A percentile compares a stretch with the other conserved stretches of the same genome.
These are phyloP conservation scores for Rhopalosiphum nymphaeae DNA, from an alignment of 2,888 invertebrate genomes.

Conservation along the genomic window DNA sequence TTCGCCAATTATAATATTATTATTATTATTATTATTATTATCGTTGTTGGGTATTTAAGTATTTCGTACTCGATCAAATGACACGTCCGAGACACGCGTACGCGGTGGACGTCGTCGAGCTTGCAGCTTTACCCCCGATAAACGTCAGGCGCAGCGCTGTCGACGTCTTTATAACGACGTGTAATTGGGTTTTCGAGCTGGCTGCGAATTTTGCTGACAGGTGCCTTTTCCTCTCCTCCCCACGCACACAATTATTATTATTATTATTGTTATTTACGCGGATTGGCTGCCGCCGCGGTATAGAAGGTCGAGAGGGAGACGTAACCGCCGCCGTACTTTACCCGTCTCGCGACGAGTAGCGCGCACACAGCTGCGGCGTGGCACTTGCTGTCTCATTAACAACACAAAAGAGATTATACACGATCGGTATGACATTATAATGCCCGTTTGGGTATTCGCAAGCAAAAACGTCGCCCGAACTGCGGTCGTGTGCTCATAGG, in stretches of 20 bases:
- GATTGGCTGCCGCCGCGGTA: neutral
- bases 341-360: neutral
- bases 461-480: neutral
- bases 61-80: neutral
- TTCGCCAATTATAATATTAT: neutral
- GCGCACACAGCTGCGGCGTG: neutral
- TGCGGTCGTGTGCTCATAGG: neutral
- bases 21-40: neutral
- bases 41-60: neutral
- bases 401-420: conserved; percentile 14
- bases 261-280: neutral
- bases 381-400: conserved; percentile 53
- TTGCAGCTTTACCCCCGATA: conserved; percentile 26
- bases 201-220: conserved; percentile 44
- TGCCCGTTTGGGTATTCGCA: neutral
- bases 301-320: neutral
- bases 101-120: conserved; percentile 3
- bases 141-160: conserved; percentile 51
- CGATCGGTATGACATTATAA: neutral
- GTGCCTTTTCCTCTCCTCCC: conserved; percentile 7
- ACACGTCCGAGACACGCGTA: neutral
- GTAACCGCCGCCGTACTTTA: neutral
- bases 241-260: conserved; percentile 14
- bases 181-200: conserved; percentile 29
- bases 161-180: neutral